These are phyloP conservation scores for Sarcophaga rosellei DNA, from an alignment of 2,888 invertebrate species.

Conservation along the genomic window DNA sequence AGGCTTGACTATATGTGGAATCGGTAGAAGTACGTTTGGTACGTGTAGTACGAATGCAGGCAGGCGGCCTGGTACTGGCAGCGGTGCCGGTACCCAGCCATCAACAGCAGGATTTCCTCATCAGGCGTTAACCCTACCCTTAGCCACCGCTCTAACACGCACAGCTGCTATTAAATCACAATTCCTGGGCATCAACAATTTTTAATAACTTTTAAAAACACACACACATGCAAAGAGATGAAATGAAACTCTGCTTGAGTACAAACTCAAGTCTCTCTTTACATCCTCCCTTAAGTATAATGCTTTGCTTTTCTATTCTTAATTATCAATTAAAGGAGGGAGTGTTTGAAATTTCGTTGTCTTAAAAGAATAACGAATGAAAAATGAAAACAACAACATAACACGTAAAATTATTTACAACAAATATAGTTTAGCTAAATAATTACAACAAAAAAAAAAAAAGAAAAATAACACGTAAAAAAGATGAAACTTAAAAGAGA, in stretches of 20 bases:
- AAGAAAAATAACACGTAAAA: not conserved
- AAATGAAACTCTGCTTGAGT: constrained; percentile 16
- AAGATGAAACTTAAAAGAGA: not conserved
- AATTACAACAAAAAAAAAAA: not conserved
- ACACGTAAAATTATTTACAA: not conserved
- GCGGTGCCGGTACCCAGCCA: constrained; percentile 74
- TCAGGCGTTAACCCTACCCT: constrained; percentile 79
- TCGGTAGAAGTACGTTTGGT: constrained; percentile 80
- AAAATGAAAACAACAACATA: not conserved
- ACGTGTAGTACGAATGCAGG: constrained; percentile 79
- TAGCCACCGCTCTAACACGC: constrained; percentile 80
- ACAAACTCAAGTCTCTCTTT: not conserved
- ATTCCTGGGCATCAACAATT: constrained; percentile 81
- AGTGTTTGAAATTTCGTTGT: not conserved
- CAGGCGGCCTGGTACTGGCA: constrained; percentile 75
- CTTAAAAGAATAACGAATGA: not conserved
- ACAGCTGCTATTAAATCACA: constrained; percentile 81
- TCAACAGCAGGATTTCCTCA: constrained; percentile 78
- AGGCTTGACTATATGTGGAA: constrained; percentile 81
- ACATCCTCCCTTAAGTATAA: not conserved
- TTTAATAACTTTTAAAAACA: constrained; percentile 72
- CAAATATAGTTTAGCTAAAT: constrained; percentile 29
- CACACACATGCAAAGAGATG: not conserved
- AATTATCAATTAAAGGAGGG: not conserved
- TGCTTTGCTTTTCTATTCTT: not conserved